phyloP scores from a whole-genome alignment of 1,140 invertebrate species.

The Aphaenogaster floridana region DNA sequence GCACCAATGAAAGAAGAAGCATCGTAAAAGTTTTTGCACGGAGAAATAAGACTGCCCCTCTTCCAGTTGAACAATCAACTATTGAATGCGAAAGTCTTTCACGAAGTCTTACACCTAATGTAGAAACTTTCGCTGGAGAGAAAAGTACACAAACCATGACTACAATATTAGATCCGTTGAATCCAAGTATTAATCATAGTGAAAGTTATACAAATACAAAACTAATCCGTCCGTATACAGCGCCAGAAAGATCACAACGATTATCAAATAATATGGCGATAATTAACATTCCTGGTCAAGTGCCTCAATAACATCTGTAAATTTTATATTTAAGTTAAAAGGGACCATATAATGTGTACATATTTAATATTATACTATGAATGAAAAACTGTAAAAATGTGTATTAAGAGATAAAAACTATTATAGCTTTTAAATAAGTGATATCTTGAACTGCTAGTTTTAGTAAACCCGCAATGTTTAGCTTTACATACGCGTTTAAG shows the following conservation, averaged over 20 bases:
- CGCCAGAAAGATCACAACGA: conserved; percentile 71
- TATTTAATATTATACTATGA: background rate
- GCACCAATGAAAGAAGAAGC: conserved; percentile 32
- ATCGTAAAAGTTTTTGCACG: conserved; percentile 68
- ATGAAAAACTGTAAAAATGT: conserved; percentile 8
- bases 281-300: conserved; percentile 79
- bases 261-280: conserved; percentile 59
- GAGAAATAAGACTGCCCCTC: conserved; percentile 79
- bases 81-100: conserved; percentile 64
- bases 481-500: background rate
- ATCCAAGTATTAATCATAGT: conserved; percentile 46
- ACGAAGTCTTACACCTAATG: conserved; percentile 32
- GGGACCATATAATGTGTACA: conserved; percentile 37
- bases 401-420: background rate
- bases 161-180: conserved; percentile 69
- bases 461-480: background rate
- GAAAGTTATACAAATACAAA: conserved; percentile 10
- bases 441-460: conserved; percentile 19
- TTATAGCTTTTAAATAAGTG: conserved; percentile 3
- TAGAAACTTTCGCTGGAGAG: conserved; percentile 49
- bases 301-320: conserved; percentile 69
- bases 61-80: conserved; percentile 65
- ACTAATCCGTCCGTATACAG: conserved; percentile 76
- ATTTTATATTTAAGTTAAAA: conserved; percentile 37
- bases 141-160: conserved; percentile 54